Evolutionary conservation across 1,140 invertebrate genomes (phyloP).

Genomic region (Tetramorium parvispinum): DNA sequence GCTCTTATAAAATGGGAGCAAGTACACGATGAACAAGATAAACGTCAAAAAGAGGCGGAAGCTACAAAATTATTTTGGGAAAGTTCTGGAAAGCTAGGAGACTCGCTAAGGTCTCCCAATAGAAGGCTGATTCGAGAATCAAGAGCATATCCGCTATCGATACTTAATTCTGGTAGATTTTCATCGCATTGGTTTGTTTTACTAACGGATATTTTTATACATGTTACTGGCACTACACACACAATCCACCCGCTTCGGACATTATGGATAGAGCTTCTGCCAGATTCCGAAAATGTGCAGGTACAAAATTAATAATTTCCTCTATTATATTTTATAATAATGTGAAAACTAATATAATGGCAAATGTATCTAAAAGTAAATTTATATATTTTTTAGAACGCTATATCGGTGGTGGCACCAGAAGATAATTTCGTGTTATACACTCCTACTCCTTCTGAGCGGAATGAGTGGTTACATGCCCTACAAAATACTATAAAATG

Average conservation of each 20-base stretch:
- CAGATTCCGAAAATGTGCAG: slow-evolving; percentile 86
- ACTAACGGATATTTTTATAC: slow-evolving; percentile 91
- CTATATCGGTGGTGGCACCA: slow-evolving; percentile 90
- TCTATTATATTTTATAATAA: not conserved
- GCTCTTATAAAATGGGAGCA: slow-evolving; percentile 87
- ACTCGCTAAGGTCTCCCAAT: slow-evolving; percentile 88
- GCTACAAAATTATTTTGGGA: slow-evolving; percentile 92
- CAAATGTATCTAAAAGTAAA: slow-evolving; percentile 17
- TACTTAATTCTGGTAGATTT: slow-evolving; percentile 89
- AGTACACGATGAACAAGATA: slow-evolving; percentile 88
- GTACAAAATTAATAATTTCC: slow-evolving; percentile 75
- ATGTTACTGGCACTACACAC: slow-evolving; percentile 88
- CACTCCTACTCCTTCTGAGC: slow-evolving; percentile 89
- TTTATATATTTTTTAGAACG: slow-evolving; percentile 85
- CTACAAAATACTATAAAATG: slow-evolving; percentile 89
- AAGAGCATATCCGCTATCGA: slow-evolving; percentile 88
- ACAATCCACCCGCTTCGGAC: slow-evolving; percentile 89
- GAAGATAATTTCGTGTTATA: slow-evolving; percentile 91
- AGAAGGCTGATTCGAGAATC: slow-evolving; percentile 93
- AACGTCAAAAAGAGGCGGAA: slow-evolving; percentile 89
- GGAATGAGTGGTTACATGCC: slow-evolving; percentile 92
- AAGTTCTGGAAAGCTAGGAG: slow-evolving; percentile 88
- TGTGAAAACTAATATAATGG: not conserved
- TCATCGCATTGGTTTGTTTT: slow-evolving; percentile 92
- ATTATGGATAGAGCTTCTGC: slow-evolving; percentile 91